A percentile compares a stretch with the other conserved stretches of the same genome.
These are phyloP conservation scores for Drosophila merina DNA, from an alignment of 2,888 invertebrate genomes.

Conservation along the genomic window DNA sequence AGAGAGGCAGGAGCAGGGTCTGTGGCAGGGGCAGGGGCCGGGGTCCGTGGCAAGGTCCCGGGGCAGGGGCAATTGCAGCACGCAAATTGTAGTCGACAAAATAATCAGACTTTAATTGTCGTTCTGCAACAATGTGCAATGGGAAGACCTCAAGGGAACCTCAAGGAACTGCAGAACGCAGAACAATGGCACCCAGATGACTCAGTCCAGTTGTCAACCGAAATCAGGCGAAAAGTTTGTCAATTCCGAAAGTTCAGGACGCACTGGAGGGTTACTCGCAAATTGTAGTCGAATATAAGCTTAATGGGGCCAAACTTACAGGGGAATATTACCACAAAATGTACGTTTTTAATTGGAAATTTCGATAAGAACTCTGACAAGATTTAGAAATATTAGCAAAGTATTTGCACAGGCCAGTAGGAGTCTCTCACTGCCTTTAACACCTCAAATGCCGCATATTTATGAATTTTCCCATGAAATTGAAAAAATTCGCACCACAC, in stretches of 20 bases:
- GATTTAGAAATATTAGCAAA: no score
- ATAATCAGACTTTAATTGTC: constrained; percentile 77
- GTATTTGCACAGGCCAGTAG: no score
- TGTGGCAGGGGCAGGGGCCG: constrained; percentile 6
- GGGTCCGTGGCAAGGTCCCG: not conserved
- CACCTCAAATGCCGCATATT: constrained; percentile 50
- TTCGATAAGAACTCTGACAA: not conserved
- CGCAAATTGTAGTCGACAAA: constrained; percentile 73
- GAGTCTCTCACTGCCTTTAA: constrained; percentile 52
- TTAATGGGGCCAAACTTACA: not conserved
- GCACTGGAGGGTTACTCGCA: not conserved
- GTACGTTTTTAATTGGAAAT: not conserved
- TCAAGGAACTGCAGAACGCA: not conserved
- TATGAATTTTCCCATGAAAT: constrained; percentile 7
- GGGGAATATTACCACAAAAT: not conserved
- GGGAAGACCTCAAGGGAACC: constrained; percentile 9
- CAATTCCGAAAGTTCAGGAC: constrained; percentile 18
- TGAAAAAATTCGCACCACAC: constrained; percentile 13
- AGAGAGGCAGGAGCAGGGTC: constrained; percentile 2
- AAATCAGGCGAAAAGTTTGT: constrained; percentile 37
- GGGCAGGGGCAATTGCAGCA: constrained; percentile 55
- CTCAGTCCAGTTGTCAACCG: constrained; percentile 34
- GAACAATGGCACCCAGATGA: constrained; percentile 26
- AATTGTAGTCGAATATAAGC: not conserved
- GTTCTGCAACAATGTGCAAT: constrained; percentile 48